Base-by-base conservation (phyloP, 2,888 invertebrate genomes). In the Hanleya hanleyi region DNA sequence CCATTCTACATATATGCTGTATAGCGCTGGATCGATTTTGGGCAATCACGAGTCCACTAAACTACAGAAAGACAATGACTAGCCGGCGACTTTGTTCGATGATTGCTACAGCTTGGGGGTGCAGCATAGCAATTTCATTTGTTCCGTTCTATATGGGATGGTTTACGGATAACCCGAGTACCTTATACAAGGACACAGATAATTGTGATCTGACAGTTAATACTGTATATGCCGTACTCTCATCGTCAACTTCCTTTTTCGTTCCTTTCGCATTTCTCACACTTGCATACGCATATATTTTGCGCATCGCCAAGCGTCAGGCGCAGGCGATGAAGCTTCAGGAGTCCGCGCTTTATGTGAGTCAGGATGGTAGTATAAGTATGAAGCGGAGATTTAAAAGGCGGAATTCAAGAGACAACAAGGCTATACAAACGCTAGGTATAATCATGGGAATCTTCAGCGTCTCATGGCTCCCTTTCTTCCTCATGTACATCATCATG, bases 131-230 rank as follows among this genome's bases (percentile, higher is more conserved):
- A 35, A 88, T 89, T n/a, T 87, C 87, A 4, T 89, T 89, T 76
- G 81, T 88, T 37, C 89, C 89, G 2, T 84, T 89, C 69, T 89
- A 87, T 77, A 69, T 84, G 15, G 89, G 89, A 18, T 87, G 87
- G 86, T 89, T 87, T 77, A 83, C 83, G 15, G 76, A 75, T 71
- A 33, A 75, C 29, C 38, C 57, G 12, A 96, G 0, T 92, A 93
- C 67, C 5, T 32, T 78, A 4, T 76, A 77, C 41, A 61, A 47
- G 12, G 74, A 77, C 71, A 57, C 49, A 3, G 70, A 36, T 61
- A 37, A n/a, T 15, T 84, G 84, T 70, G 75, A 75, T 6, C 73
- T 85, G 9, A 72, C 75, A 26, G 88, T 88, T 6, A 89, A 89
- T 70, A 78, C 75, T 38, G 77, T 83, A 9, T 89, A 89, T 72